Conservation (phyloP, 2,888 invertebrate species). For the Oxycera nigricornis region DNA sequence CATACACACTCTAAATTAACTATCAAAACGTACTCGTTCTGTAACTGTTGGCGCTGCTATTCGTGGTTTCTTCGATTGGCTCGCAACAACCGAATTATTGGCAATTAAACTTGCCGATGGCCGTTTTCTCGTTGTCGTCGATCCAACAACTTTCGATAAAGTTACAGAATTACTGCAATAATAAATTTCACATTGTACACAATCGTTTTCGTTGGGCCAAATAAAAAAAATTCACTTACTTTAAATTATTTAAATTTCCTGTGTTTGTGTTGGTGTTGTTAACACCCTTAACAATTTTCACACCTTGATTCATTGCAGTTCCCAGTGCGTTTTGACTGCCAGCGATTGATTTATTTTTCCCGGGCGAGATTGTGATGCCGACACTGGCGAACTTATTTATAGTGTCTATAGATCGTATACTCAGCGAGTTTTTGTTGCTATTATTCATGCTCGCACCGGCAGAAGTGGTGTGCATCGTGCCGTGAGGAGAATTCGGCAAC, state of each 20-base stretch:
- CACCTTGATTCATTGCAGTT: constrained; percentile 19
- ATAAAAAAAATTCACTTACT: neutral
- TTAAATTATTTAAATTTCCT: constrained; percentile 9
- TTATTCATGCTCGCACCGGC: neutral
- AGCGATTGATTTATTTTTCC: neutral
- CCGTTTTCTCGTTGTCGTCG: constrained; percentile 2
- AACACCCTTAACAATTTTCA: neutral
- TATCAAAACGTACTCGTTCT: constrained; percentile 6
- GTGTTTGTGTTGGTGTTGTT: neutral
- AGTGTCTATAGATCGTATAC: constrained; percentile 36
- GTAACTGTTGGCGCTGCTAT: neutral
- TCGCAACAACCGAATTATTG: neutral
- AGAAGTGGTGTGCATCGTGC: neutral
- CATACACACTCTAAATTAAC: too few species aligned
- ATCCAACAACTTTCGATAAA: constrained; percentile 11
- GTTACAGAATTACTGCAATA: constrained; percentile 6
- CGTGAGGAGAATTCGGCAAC: neutral
- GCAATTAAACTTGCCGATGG: neutral
- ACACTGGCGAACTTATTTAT: constrained; percentile 36
- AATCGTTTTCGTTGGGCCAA: neutral
- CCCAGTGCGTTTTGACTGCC: neutral
- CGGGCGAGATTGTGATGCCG: constrained; percentile 40
- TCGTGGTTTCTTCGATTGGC: constrained; percentile 17
- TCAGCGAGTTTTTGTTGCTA: neutral
- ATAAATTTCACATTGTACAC: neutral